Evolutionary conservation across 1,140 invertebrate species (phyloP).

Genomic region (Drosophila tristis): DNA sequence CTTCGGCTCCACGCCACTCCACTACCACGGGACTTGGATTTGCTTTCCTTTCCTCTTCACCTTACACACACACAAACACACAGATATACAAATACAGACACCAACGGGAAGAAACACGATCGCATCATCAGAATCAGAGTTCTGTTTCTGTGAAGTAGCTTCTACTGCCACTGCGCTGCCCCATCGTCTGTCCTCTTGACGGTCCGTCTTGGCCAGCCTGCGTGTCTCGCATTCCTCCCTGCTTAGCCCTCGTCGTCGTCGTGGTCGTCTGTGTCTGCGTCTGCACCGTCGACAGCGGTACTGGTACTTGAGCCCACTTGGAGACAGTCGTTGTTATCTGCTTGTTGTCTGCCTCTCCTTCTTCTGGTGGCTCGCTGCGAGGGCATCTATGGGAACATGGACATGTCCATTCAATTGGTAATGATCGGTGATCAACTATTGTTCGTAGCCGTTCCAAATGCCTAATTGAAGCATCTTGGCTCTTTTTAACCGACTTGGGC

Average conservation of each 20-base stretch:
- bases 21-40: constrained; percentile 32
- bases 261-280: background rate
- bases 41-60: constrained; percentile 37
- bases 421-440: constrained; percentile 37
- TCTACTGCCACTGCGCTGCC: constrained; percentile 37
- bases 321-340: constrained; percentile 66
- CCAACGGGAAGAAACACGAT: constrained; percentile 39
- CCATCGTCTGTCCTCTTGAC: constrained; percentile 15
- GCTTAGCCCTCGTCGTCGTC: constrained; percentile 18
- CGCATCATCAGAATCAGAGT: constrained; percentile 66
- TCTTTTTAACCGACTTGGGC: too few relatives aligned
- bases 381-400: constrained; percentile 27
- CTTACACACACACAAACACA: constrained; percentile 23
- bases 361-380: constrained; percentile 12
- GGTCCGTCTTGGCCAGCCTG: constrained; percentile 69
- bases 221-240: constrained; percentile 64
- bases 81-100: constrained; percentile 23
- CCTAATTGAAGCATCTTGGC: background rate
- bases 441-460: constrained; percentile 5
- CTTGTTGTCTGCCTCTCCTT: constrained; percentile 39
- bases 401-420: constrained; percentile 39
- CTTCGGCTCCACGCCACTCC: constrained; percentile 25
- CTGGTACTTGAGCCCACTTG: constrained; percentile 77
- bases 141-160: constrained; percentile 66
- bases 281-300: constrained; percentile 24